phyloP scores from a whole-genome alignment of 2,888 invertebrate genomes.

The Nasonia oneida region DNA sequence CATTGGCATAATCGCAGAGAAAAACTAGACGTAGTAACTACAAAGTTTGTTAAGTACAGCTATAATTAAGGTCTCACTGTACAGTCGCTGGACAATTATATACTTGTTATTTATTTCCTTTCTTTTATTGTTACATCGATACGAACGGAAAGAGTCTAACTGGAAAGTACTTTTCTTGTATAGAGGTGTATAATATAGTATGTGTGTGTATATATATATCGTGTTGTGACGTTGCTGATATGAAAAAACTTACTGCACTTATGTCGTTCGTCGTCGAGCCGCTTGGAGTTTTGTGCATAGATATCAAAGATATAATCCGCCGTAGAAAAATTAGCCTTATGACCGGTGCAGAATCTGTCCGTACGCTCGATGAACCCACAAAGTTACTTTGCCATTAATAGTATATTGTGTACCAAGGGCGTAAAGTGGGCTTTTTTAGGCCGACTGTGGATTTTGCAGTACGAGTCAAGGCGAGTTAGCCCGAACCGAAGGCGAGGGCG shows the following conservation, averaged over 20 bases:
- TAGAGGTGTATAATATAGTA: slow-evolving; percentile 30
- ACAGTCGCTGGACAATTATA: slow-evolving; percentile 51
- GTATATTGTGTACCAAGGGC: too few species aligned
- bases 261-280: neutral
- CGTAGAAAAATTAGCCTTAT: slow-evolving; percentile 45
- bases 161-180: slow-evolving; percentile 41
- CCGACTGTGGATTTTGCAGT: too few species aligned
- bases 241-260: slow-evolving; percentile 39
- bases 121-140: slow-evolving; percentile 50
- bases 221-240: slow-evolving; percentile 50
- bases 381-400: slow-evolving; percentile 25
- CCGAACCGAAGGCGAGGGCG: too few species aligned
- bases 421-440: too few species aligned
- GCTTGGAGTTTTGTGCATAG: slow-evolving; percentile 37
- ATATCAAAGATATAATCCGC: slow-evolving; percentile 53
- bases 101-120: slow-evolving; percentile 41
- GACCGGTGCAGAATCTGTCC: slow-evolving; percentile 48
- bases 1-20: slow-evolving; percentile 62
- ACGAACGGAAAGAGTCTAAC: slow-evolving; percentile 59
- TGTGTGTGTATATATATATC: neutral
- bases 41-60: slow-evolving; percentile 57
- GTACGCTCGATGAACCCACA: slow-evolving; percentile 49
- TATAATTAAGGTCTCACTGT: slow-evolving; percentile 54
- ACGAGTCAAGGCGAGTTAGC: too few species aligned
- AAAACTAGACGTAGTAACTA: slow-evolving; percentile 62